Conservation (phyloP, 2,797 vertebrate species). For the Myotis findleyi region DNA sequence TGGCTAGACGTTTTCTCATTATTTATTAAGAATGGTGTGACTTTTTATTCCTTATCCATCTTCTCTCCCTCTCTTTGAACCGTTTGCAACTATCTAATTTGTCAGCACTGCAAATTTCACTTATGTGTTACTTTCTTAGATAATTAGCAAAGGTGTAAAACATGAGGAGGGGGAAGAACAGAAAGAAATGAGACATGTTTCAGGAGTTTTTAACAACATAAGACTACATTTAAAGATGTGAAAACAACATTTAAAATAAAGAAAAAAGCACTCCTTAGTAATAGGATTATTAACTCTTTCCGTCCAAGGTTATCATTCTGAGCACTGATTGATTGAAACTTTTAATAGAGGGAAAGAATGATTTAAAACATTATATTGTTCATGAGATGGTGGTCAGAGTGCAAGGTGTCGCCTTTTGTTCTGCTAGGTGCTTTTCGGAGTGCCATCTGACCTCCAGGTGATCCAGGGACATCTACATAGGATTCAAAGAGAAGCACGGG, state of each 20-base stretch:
- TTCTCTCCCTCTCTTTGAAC: constrained; percentile 8
- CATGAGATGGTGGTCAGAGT: neutral
- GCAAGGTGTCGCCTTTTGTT: neutral
- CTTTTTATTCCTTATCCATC: constrained; percentile 17
- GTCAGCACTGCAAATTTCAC: constrained; percentile 61
- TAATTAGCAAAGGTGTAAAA: constrained; percentile 74
- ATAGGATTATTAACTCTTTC: neutral
- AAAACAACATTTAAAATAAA: constrained; percentile 42
- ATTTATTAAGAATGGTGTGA: constrained; percentile 65
- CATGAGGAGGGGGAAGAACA: neutral
- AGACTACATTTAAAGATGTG: constrained; percentile 49
- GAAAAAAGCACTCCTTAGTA: neutral
- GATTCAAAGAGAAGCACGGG: neutral
- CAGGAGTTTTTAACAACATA: constrained; percentile 51
- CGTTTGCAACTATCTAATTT: constrained; percentile 52
- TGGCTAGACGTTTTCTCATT: constrained; percentile 60
- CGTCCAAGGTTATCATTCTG: neutral
- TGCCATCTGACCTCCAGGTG: neutral
- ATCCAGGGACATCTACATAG: neutral
- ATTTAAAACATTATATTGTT: neutral
- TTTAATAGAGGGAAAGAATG: neutral
- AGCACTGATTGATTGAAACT: neutral
- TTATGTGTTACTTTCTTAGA: constrained; percentile 18
- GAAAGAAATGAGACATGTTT: constrained; percentile 52
- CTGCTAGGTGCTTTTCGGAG: neutral